A percentile compares a stretch with the other conserved stretches of the same genome.
Conservation (phyloP, 37 sponge, comb jelly and placozoan species). For the Petrosia ficiformis region DNA sequence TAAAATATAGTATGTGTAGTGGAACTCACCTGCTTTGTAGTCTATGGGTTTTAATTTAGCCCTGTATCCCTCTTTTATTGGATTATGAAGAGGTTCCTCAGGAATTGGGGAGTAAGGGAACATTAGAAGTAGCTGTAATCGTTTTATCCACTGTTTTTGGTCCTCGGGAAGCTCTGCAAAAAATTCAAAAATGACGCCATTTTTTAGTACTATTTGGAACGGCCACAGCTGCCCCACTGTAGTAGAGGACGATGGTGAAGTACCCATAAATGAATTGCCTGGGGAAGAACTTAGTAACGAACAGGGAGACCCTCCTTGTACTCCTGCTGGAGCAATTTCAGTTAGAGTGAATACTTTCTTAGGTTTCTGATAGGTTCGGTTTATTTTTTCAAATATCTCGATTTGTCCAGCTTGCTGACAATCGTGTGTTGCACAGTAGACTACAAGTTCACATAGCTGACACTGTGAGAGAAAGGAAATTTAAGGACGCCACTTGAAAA, state of each 20-base stretch:
- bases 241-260: neutral
- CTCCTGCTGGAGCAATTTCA: neutral
- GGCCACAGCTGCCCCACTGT: neutral
- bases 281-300: neutral
- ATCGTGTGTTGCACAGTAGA: slow-evolving; percentile 7
- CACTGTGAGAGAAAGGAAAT: neutral
- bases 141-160: slow-evolving; percentile 30
- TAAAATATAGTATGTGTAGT: neutral
- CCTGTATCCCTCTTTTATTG: slow-evolving; percentile 39
- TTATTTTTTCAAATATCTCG: slow-evolving; percentile 5
- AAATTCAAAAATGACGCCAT: slow-evolving; percentile 35
- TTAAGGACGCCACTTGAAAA: too few species aligned
- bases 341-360: slow-evolving; percentile 1
- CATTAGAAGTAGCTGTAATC: slow-evolving; percentile 35
- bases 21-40: slow-evolving; percentile 38
- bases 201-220: slow-evolving; percentile 1
- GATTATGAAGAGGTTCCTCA: slow-evolving; percentile 44
- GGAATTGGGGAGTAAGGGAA: slow-evolving; percentile 52
- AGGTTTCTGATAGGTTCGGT: slow-evolving; percentile 4
- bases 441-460: neutral
- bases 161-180: slow-evolving; percentile 19
- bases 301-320: neutral
- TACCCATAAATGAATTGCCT: neutral
- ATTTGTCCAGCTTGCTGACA: neutral
- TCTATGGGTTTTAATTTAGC: slow-evolving; percentile 19